Conservation (phyloP, 1,140 invertebrate species). For the Linepithema humile region DNA sequence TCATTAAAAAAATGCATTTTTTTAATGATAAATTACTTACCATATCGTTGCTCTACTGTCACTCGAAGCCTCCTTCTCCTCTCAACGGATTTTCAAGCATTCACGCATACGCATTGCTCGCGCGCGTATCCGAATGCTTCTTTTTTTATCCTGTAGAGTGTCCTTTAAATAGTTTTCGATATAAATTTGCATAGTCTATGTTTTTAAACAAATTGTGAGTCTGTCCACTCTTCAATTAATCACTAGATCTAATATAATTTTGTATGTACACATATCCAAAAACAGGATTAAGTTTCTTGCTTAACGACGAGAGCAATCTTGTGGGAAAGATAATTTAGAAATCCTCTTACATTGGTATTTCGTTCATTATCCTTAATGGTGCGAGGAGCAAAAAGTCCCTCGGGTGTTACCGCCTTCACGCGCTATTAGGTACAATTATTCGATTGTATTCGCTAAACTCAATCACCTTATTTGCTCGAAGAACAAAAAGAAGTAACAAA, state of each 20-base stretch:
- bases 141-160: too few relatives aligned
- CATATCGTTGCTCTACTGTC: too few relatives aligned
- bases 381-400: constrained; percentile 1
- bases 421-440: neutral
- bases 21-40: too few relatives aligned
- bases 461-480: neutral
- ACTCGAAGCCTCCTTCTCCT: too few relatives aligned
- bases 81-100: too few relatives aligned
- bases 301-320: neutral
- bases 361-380: constrained; percentile 18
- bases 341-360: constrained; percentile 2
- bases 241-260: neutral
- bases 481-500: neutral
- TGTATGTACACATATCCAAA: neutral
- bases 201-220: too few relatives aligned
- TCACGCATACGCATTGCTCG: too few relatives aligned
- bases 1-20: too few relatives aligned
- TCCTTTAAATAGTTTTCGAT: too few relatives aligned
- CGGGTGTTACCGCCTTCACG: neutral
- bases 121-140: too few relatives aligned
- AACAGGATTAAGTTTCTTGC: constrained; percentile 13
- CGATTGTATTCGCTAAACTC: neutral
- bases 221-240: too few relatives aligned
- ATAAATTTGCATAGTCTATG: too few relatives aligned
- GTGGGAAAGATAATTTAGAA: constrained; percentile 19